Conservation (phyloP, 2,888 invertebrate genomes). For the Bellardia pandia region DNA sequence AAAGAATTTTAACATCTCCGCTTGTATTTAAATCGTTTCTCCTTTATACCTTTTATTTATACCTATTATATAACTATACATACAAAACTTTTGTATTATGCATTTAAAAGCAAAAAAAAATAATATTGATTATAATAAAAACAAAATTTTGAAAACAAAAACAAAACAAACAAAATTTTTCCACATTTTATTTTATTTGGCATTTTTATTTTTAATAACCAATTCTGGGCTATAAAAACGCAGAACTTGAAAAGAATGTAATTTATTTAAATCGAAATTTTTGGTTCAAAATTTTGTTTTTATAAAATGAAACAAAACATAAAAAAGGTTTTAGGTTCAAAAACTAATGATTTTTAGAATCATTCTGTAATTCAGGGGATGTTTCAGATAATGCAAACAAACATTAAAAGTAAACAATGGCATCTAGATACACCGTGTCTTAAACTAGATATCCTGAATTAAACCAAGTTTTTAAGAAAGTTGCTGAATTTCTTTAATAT, state of each 20-base stretch:
- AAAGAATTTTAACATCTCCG: constrained; percentile 75
- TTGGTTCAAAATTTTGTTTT: constrained; percentile 70
- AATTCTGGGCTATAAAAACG: constrained; percentile 37
- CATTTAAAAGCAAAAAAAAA: not conserved
- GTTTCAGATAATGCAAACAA: too few relatives aligned
- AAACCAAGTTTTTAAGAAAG: too few relatives aligned
- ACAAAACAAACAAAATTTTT: constrained; percentile 72
- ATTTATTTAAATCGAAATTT: constrained; percentile 13
- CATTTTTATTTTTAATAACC: constrained; percentile 71
- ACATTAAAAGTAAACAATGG: too few relatives aligned
- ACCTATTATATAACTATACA: not conserved
- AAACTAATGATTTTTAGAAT: too few relatives aligned
- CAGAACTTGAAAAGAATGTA: not conserved
- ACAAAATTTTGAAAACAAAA: constrained; percentile 69
- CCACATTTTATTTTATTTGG: constrained; percentile 56
- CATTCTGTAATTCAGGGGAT: too few relatives aligned
- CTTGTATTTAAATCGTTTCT: constrained; percentile 74
- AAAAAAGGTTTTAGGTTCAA: not conserved
- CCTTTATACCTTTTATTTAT: not conserved
- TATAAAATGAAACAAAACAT: constrained; percentile 29
- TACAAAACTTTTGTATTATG: constrained; percentile 12
- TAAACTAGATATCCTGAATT: too few relatives aligned
- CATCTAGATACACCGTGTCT: too few relatives aligned
- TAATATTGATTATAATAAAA: constrained; percentile 52
- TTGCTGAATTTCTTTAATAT: too few relatives aligned